Evolutionary conservation across 2,113 vertebrate genomes (phyloP).

Genomic region (Notarius lentiginosus): DNA sequence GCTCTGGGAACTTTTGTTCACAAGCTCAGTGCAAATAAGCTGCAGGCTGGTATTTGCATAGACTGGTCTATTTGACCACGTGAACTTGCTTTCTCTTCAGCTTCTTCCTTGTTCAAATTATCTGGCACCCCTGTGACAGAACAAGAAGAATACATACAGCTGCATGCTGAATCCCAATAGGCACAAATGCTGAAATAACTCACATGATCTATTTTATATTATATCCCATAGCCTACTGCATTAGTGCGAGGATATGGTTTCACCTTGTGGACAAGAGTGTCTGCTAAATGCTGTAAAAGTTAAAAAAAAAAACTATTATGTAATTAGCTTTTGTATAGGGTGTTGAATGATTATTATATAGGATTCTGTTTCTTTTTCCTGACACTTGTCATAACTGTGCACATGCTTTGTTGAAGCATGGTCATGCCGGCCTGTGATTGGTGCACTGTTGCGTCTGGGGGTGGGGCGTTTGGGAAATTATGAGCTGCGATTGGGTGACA

Average conservation of each 20-base stretch:
- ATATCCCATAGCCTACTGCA: background rate
- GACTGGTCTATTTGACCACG: background rate
- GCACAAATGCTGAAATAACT: background rate
- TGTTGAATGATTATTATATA: background rate
- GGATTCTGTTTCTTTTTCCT: background rate
- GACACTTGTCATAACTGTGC: conserved; percentile 72
- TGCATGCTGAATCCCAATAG: background rate
- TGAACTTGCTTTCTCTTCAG: background rate
- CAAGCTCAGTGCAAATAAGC: conserved; percentile 18
- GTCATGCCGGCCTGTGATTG: conserved; percentile 56
- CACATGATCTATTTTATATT: background rate
- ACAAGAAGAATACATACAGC: background rate
- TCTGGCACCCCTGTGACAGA: background rate
- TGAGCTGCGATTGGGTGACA: conserved; percentile 55
- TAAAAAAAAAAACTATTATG: background rate
- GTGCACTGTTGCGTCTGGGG: conserved; percentile 22
- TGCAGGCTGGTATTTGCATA: conserved; percentile 25
- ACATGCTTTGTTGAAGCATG: background rate
- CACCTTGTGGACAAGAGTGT: background rate
- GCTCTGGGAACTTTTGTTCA: background rate
- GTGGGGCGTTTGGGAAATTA: conserved; percentile 46
- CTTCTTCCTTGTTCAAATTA: background rate
- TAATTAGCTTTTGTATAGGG: background rate
- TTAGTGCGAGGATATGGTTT: background rate
- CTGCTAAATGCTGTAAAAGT: background rate